phyloP scores from a whole-genome alignment of 2,113 vertebrate genomes.

The Tachysurus fulvidraco region DNA sequence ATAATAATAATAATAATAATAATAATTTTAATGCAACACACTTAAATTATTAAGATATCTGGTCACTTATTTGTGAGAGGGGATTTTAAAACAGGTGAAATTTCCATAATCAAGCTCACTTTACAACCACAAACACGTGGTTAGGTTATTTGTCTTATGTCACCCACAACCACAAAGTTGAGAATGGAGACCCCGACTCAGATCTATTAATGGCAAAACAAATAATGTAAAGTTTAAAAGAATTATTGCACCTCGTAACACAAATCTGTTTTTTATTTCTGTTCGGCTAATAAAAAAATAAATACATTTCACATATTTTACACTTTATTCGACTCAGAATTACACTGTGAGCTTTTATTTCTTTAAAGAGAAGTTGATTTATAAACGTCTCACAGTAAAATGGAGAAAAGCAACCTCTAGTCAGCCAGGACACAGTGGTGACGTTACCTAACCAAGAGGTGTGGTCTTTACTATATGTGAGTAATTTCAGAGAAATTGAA shows the following conservation, averaged over 20 bases:
- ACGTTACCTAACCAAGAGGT: background rate
- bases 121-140: slow-evolving; percentile 32
- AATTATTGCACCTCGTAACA: background rate
- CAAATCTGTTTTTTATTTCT: background rate
- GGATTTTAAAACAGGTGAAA: background rate
- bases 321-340: background rate
- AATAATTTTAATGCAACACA: background rate
- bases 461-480: slow-evolving; percentile 7
- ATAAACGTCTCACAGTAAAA: background rate
- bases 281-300: too few relatives aligned
- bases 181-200: background rate
- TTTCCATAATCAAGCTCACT: background rate
- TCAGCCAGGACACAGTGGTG: background rate
- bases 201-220: background rate
- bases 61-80: background rate
- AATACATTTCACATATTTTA: background rate
- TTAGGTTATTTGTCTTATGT: slow-evolving; percentile 35
- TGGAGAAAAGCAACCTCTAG: background rate
- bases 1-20: background rate
- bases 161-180: slow-evolving; percentile 40
- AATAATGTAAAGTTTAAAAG: background rate
- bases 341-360: background rate
- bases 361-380: background rate
- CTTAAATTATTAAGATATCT: background rate
- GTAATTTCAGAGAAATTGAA: slow-evolving; percentile 34